These are phyloP conservation scores for Dicaeum eximium DNA, from an alignment of 2,113 vertebrate species.

Conservation along the genomic window DNA sequence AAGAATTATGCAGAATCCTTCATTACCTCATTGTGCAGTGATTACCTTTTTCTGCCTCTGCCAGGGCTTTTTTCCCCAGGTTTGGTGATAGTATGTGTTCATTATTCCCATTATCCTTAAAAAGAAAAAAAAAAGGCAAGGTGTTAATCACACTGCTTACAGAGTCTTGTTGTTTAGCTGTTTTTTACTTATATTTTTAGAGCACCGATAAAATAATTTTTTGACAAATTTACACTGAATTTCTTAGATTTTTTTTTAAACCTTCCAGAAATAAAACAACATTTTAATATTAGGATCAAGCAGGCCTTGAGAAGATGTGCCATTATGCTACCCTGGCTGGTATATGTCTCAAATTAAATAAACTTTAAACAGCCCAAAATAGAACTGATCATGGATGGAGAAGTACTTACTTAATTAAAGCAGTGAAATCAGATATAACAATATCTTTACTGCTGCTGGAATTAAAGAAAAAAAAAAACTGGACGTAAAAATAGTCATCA, in stretches of 20 bases:
- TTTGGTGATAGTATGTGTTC: neutral
- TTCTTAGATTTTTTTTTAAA: neutral
- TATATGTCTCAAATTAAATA: neutral
- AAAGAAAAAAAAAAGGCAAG: neutral
- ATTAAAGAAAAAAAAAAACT: neutral
- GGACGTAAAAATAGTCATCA: neutral
- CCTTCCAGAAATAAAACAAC: neutral
- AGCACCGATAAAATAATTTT: neutral
- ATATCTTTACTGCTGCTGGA: neutral
- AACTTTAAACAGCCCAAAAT: neutral
- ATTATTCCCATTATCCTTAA: neutral
- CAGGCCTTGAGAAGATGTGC: neutral
- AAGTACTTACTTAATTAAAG: constrained; percentile 8
- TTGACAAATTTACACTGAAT: neutral
- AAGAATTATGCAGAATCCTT: neutral
- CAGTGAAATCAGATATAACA: neutral
- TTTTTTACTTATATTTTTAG: neutral
- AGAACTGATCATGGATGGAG: neutral
- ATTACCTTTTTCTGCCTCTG: neutral
- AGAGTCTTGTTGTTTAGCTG: neutral
- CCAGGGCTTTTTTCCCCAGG: neutral
- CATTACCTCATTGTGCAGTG: neutral
- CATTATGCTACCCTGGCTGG: neutral
- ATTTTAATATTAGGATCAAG: neutral
- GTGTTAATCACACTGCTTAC: neutral